These are phyloP conservation scores for Henricia sp. DNA, from an alignment of 53 echinoderm and acorn worm genomes.

Conservation along the genomic window DNA sequence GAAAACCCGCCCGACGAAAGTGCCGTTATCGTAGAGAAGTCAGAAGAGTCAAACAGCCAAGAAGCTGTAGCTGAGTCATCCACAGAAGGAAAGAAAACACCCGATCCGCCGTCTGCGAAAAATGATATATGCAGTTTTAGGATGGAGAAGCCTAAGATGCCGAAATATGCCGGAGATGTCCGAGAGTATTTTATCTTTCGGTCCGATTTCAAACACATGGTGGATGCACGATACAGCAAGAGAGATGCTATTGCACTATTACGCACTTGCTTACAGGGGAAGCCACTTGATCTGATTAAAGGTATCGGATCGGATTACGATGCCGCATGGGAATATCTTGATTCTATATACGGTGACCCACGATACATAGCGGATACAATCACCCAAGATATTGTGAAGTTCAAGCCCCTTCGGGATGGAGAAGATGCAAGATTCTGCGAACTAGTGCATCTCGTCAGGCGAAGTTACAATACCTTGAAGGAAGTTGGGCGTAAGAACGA, in stretches of 20 bases:
- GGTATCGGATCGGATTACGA: conserved; percentile 64
- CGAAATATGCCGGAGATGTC: conserved; percentile 61
- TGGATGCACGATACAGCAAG: conserved; percentile 31
- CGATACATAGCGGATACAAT: conserved; percentile 65
- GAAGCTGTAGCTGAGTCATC: neutral
- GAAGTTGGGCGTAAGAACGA: conserved; percentile 54
- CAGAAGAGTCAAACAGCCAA: neutral
- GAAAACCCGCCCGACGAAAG: neutral
- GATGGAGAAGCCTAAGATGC: conserved; percentile 64
- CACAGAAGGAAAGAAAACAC: neutral
- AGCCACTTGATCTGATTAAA: conserved; percentile 58
- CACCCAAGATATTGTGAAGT: conserved; percentile 61
- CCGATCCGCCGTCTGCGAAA: neutral
- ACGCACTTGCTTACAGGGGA: conserved; percentile 58
- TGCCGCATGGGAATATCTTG: conserved; percentile 64
- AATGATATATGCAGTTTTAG: conserved; percentile 13
- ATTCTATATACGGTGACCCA: conserved; percentile 68
- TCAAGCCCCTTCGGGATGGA: conserved; percentile 46
- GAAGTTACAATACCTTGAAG: conserved; percentile 68
- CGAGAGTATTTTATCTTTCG: conserved; percentile 36
- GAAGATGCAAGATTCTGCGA: conserved; percentile 73
- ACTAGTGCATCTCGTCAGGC: conserved; percentile 56
- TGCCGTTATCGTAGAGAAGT: neutral
- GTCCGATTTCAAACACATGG: conserved; percentile 66
- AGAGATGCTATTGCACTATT: conserved; percentile 65